Evolutionary conservation across 1,140 invertebrate species (phyloP), one percentile per base, ranked within the genome.

Genomic region (Zaprionus lachaisei): DNA sequence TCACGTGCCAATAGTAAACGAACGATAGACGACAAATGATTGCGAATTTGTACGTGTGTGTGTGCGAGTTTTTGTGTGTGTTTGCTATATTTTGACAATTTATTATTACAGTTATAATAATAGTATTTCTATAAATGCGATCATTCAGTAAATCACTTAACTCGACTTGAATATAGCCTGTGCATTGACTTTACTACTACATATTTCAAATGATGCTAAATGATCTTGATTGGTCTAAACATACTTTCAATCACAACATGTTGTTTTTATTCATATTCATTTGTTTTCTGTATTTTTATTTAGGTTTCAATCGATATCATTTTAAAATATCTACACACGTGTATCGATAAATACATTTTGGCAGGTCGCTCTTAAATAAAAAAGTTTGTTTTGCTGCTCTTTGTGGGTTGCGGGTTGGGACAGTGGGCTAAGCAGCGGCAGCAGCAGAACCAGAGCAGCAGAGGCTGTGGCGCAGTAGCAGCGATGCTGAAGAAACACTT

Each of bases 401-500:
- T 31, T 20, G 34, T 17, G 17, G 5, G 41, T 17, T 12, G 12
- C 22, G 55, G 57, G 68, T 54, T 37, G 65, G 63, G 41, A 14
- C 47, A 24, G 47, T 51, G 47, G 20, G 47, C 47, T 24, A 14
- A 47, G 6, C n/a, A 20, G 37, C 7, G 37, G 4, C 37, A 38
- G 37, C 15, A 17, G 15, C 41, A 17, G 41, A 15, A 15, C 2
- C 11, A 7, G 5, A 4, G 20, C 47, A 51, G 47, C 47, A 20
- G 17, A 12, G 47, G 47, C 22, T 14, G 47, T 14, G 12, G 20
- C 47, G 47, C 17, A 51, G 47, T 11, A 12, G 17, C 47, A 4
- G 41, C 73, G 70, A 67, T 72, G 83, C 67, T 60, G 66, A 90
- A 90, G 83, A 90, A 90, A 90, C 85, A 90, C 85, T 90, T 90